These are phyloP conservation scores for Myiozetetes cayanensis DNA, from an alignment of 2,113 vertebrate species.

Conservation along the genomic window DNA sequence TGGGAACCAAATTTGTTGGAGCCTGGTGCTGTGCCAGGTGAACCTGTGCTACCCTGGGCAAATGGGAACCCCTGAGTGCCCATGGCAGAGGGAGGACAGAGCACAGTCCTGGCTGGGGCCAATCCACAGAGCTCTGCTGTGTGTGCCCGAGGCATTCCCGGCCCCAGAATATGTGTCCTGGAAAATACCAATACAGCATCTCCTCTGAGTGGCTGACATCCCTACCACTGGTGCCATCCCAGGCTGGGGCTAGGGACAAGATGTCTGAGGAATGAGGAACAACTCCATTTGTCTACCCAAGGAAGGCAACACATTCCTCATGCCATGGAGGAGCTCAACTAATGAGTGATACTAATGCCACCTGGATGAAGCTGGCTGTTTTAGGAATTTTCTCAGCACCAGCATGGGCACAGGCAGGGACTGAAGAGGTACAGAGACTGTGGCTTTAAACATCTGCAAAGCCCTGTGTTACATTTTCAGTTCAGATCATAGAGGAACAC, in stretches of 20 bases:
- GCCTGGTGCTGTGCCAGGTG: background rate
- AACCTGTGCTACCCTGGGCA: background rate
- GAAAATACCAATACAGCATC: background rate
- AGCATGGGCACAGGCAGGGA: background rate
- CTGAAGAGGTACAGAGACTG: background rate
- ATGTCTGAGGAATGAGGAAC: background rate
- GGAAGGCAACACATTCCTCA: background rate
- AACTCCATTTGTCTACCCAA: background rate
- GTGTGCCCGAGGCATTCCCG: background rate
- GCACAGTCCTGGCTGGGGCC: background rate
- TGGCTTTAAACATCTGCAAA: background rate
- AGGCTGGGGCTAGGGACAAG: background rate
- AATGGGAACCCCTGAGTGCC: background rate
- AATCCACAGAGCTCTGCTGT: background rate
- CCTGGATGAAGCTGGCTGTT: background rate
- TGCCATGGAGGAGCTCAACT: background rate
- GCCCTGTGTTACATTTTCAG: background rate
- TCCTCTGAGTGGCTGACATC: background rate
- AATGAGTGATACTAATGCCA: background rate
- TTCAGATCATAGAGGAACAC: background rate
- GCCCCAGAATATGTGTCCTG: background rate
- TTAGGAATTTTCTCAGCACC: background rate
- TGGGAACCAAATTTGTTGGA: background rate
- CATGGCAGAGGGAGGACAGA: accelerated
- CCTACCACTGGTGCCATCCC: background rate